Conservation (phyloP, 2,113 vertebrate species). For the Guaruba guarouba region DNA sequence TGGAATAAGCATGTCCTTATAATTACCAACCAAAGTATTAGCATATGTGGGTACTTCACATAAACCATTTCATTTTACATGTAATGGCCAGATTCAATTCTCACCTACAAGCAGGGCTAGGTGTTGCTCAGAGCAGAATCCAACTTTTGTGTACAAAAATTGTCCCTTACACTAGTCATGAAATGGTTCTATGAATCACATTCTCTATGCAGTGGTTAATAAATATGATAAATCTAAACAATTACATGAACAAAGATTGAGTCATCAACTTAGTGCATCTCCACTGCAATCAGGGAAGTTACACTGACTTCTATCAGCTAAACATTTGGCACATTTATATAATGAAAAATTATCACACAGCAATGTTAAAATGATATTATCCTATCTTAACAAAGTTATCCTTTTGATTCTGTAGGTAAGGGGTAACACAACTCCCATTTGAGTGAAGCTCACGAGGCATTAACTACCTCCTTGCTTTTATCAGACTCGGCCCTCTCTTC, state of each 20-base stretch:
- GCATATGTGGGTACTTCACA: neutral
- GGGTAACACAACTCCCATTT: neutral
- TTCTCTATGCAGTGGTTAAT: neutral
- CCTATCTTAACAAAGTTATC: neutral
- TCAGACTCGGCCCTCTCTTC: neutral
- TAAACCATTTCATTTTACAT: neutral
- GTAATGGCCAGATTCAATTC: neutral
- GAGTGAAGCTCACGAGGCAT: neutral
- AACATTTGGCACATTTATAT: neutral
- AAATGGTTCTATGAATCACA: neutral
- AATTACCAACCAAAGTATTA: slow-evolving; percentile 16
- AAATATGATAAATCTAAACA: neutral
- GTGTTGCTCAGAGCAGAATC: neutral
- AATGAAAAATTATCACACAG: neutral
- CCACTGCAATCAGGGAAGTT: neutral
- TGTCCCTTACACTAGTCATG: neutral
- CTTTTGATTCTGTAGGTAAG: neutral
- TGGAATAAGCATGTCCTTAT: neutral
- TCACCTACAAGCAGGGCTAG: neutral
- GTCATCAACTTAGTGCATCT: neutral
- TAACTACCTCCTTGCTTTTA: neutral
- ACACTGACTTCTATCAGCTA: neutral
- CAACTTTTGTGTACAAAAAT: neutral
- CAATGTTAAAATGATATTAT: neutral
- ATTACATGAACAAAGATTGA: neutral